Evolutionary conservation across 2,888 invertebrate genomes (phyloP).

Genomic region (Hydropsyche betteni): DNA sequence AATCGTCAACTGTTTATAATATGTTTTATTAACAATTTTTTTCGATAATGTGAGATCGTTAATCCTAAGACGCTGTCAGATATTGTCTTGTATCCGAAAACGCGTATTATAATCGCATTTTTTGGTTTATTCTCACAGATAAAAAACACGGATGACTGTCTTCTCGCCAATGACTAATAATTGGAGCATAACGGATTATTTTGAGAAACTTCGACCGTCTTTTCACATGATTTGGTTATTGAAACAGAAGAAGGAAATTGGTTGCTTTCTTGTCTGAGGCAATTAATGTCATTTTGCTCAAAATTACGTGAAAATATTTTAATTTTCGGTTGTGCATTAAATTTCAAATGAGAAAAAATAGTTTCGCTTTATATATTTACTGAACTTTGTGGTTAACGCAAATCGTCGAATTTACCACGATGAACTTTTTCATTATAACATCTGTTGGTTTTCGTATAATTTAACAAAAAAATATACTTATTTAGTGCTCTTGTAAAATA

Average conservation of each 20-base stretch:
- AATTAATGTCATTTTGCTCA: neutral
- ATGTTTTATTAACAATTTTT: neutral
- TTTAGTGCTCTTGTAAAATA: neutral
- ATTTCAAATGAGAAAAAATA: too few species aligned
- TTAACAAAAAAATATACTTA: neutral
- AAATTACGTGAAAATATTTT: neutral
- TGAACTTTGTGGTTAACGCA: constrained; percentile 10
- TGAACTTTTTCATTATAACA: neutral
- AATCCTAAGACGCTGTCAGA: constrained; percentile 31
- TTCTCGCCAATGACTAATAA: constrained; percentile 16
- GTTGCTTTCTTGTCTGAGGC: neutral
- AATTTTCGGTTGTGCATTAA: neutral
- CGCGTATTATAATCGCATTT: constrained; percentile 25
- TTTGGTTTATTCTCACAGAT: constrained; percentile 30
- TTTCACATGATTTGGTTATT: constrained; percentile 25
- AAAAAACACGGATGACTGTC: constrained; percentile 35
- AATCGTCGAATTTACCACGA: constrained; percentile 41
- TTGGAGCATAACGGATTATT: constrained; percentile 39
- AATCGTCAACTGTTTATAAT: constrained; percentile 1
- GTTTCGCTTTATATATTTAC: constrained; percentile 1
- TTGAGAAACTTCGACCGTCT: constrained; percentile 10
- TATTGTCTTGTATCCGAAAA: constrained; percentile 29
- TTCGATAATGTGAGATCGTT: neutral
- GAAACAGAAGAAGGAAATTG: constrained; percentile 1
- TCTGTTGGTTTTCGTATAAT: constrained; percentile 25